These are phyloP conservation scores for Pandion haliaetus DNA, from an alignment of 2,113 vertebrate species.

Conservation along the genomic window DNA sequence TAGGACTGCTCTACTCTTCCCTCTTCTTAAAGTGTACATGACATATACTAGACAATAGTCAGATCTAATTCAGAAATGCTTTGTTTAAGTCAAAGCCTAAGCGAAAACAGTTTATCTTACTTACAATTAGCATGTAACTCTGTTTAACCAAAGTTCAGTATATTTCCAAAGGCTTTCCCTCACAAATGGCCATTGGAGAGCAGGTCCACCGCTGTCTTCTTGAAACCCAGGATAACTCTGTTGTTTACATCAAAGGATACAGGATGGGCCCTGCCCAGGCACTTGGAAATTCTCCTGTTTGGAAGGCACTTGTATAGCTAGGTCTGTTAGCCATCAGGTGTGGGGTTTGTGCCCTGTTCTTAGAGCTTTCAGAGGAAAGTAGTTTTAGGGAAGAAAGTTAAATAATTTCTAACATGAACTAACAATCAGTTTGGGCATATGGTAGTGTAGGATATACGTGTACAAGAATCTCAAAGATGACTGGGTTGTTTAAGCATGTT, in stretches of 20 bases:
- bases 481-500: not conserved
- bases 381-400: not conserved
- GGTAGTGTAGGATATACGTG: not conserved
- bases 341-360: not conserved
- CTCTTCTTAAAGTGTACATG: not conserved
- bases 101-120: not conserved
- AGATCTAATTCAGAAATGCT: not conserved
- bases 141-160: not conserved
- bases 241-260: not conserved
- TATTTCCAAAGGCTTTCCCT: not conserved
- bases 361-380: not conserved
- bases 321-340: not conserved
- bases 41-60: not conserved
- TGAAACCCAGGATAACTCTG: not conserved
- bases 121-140: not conserved
- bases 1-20: not conserved
- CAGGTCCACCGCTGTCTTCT: not conserved
- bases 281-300: not conserved
- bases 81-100: not conserved
- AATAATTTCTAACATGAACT: not conserved
- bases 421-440: not conserved
- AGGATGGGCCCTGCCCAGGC: accelerated
- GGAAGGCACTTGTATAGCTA: not conserved
- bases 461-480: not conserved
- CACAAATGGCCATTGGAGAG: not conserved